Conservation (phyloP, 2,113 vertebrate species). For the Aphelocoma coerulescens region DNA sequence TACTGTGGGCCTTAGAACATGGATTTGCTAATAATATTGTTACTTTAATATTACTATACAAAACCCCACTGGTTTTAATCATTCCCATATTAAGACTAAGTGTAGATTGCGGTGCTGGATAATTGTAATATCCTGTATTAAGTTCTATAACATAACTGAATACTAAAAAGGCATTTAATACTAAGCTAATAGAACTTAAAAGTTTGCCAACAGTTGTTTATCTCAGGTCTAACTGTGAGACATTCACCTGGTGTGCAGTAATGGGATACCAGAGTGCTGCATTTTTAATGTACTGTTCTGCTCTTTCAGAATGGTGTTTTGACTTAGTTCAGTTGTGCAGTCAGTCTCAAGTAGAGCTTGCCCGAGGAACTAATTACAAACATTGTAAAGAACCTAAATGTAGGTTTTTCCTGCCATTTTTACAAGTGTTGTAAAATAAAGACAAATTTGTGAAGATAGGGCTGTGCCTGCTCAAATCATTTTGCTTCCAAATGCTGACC, state of each 20-base stretch:
- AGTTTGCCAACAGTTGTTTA: not conserved
- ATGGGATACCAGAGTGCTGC: slow-evolving; percentile 37
- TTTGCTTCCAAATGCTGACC: not conserved
- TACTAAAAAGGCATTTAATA: not conserved
- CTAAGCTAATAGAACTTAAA: not conserved
- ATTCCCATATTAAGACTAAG: not conserved
- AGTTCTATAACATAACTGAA: not conserved
- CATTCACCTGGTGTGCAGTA: not conserved
- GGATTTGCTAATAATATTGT: not conserved
- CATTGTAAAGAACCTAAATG: not conserved
- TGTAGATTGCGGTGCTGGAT: not conserved
- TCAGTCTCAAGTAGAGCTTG: not conserved
- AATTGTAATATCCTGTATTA: not conserved
- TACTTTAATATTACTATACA: not conserved
- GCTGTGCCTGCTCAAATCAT: not conserved
- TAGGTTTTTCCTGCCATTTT: not conserved
- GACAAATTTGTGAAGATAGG: not conserved
- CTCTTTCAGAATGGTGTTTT: not conserved
- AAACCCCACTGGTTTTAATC: not conserved
- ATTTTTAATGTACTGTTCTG: slow-evolving; percentile 20
- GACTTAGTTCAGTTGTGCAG: not conserved
- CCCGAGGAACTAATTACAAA: not conserved
- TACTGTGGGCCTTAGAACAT: not conserved
- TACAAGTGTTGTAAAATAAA: not conserved
- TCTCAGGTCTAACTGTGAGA: not conserved